Evolutionary conservation across 2,888 invertebrate genomes (phyloP).

Genomic region (Lasiommata megera): DNA sequence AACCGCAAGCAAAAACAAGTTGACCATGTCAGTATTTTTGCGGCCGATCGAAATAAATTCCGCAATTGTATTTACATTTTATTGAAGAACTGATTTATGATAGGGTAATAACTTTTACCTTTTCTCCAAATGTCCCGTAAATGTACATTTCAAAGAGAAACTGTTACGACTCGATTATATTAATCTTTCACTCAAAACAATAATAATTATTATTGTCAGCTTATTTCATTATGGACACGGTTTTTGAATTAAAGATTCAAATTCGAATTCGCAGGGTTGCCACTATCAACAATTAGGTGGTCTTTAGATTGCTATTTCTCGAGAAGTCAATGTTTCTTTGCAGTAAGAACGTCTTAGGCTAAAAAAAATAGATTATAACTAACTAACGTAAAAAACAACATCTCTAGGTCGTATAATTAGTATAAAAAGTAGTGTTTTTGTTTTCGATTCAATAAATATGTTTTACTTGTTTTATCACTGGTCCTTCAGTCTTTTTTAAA

Average conservation of each 20-base stretch:
- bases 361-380: no score
- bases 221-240: slow-evolving; percentile 42
- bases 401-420: no score
- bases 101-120: slow-evolving; percentile 30
- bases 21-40: background rate
- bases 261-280: slow-evolving; percentile 43
- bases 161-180: slow-evolving; percentile 26
- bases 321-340: no score
- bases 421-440: no score
- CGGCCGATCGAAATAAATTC: background rate
- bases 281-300: slow-evolving; percentile 3
- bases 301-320: no score
- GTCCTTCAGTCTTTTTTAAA: no score
- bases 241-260: slow-evolving; percentile 57
- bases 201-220: slow-evolving; percentile 33
- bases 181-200: slow-evolving; percentile 32
- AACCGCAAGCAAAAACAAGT: no score
- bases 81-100: slow-evolving; percentile 28
- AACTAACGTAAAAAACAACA: no score
- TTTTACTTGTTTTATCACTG: no score
- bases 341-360: no score
- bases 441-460: no score
- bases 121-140: slow-evolving; percentile 24
- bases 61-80: slow-evolving; percentile 19
- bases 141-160: slow-evolving; percentile 28